These are phyloP conservation scores for Brachionus angularis DNA, from an alignment of 1,140 invertebrate genomes.

Conservation along the genomic window DNA sequence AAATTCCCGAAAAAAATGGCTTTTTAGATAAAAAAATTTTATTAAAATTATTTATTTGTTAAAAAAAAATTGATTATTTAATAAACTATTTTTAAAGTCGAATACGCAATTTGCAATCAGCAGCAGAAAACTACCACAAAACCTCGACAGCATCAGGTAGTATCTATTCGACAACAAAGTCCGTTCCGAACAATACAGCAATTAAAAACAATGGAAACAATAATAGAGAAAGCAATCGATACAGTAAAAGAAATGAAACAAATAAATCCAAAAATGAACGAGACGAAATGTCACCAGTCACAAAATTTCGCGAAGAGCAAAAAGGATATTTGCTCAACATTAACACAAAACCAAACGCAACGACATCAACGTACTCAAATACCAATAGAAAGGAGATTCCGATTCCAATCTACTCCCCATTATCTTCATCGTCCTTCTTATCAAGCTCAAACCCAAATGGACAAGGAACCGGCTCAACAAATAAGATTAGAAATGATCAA, in stretches of 20 bases:
- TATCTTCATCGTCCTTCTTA: constrained; percentile 11
- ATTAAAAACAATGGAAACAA: too few species aligned
- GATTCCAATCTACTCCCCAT: constrained; percentile 28
- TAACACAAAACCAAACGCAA: too few species aligned
- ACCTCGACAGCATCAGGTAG: too few species aligned
- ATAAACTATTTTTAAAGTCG: constrained; percentile 8
- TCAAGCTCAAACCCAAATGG: background rate
- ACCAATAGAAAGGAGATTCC: constrained; percentile 36
- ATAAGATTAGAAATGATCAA: constrained; percentile 35
- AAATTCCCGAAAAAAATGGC: too few species aligned
- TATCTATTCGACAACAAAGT: background rate
- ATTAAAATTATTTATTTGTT: too few species aligned
- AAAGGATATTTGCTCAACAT: constrained; percentile 8
- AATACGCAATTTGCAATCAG: background rate
- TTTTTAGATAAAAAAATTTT: too few species aligned
- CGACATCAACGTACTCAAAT: constrained; percentile 32
- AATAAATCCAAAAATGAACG: background rate
- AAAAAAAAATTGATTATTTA: background rate
- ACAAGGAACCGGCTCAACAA: background rate
- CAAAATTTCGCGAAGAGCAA: constrained; percentile 21
- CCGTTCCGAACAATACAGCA: too few species aligned
- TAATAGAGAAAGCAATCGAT: too few species aligned
- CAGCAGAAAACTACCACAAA: too few species aligned
- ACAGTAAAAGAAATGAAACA: too few species aligned
- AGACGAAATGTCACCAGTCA: constrained; percentile 13